These are phyloP conservation scores for Morone chrysops DNA, from an alignment of 2,113 vertebrate species.

Conservation along the genomic window DNA sequence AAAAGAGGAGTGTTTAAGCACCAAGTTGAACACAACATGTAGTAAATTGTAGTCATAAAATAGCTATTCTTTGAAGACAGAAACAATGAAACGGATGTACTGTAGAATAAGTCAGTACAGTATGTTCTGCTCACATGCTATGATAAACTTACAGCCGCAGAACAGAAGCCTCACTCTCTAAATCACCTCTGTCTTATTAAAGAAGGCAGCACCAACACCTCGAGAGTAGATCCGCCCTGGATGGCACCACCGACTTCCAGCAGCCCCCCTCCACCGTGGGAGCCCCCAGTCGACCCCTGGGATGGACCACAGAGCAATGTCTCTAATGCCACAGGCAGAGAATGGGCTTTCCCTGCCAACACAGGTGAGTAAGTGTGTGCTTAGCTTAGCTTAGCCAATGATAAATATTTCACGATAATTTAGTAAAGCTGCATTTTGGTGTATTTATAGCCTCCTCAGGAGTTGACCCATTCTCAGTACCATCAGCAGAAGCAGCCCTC, in stretches of 20 bases:
- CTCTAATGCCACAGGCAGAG: conserved; percentile 39
- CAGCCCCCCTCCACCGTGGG: conserved; percentile 78
- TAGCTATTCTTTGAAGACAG: not conserved
- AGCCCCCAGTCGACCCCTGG: conserved; percentile 87
- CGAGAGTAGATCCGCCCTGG: conserved; percentile 73
- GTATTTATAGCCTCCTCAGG: conserved; percentile 74
- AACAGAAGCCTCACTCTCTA: not conserved
- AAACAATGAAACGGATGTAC: not conserved
- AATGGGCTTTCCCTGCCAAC: conserved; percentile 64
- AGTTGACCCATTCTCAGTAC: conserved; percentile 87
- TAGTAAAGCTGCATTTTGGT: not conserved
- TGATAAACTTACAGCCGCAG: not conserved
- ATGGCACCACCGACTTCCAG: conserved; percentile 71
- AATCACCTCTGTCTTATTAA: not conserved
- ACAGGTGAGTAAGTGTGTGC: conserved; percentile 70
- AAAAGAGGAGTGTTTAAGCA: not conserved
- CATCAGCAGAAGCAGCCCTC: conserved; percentile 66
- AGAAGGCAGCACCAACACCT: conserved; percentile 56
- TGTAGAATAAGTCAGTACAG: not conserved
- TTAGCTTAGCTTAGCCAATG: not conserved
- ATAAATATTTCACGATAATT: not conserved
- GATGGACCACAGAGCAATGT: conserved; percentile 81
- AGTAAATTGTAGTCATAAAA: not conserved
- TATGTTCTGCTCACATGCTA: not conserved
- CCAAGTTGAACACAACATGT: not conserved